Evolutionary conservation across 2,888 invertebrate species (phyloP).

Genomic region (Eristalinus sepulchralis): DNA sequence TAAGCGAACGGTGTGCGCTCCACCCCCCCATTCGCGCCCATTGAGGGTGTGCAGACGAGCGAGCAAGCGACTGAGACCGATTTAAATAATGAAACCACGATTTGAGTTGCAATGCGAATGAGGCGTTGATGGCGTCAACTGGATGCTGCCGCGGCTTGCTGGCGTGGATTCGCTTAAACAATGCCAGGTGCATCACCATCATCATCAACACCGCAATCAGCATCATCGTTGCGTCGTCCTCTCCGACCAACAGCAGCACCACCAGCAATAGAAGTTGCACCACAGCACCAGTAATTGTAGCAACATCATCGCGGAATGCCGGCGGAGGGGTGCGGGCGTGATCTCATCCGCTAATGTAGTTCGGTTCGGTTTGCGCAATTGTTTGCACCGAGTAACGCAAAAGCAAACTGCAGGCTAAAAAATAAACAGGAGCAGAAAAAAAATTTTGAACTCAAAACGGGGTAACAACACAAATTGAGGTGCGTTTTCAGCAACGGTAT

Average conservation of each 20-base stretch:
- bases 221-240: neutral
- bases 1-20: too few relatives aligned
- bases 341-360: slow-evolving; percentile 42
- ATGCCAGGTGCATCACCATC: slow-evolving; percentile 42
- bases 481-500: slow-evolving; percentile 40
- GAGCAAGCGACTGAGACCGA: slow-evolving; percentile 48
- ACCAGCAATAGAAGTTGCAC: neutral
- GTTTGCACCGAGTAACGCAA: neutral
- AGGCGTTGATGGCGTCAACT: slow-evolving; percentile 29
- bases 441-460: slow-evolving; percentile 2
- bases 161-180: slow-evolving; percentile 7
- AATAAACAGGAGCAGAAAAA: neutral
- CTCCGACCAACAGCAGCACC: neutral
- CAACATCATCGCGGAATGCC: neutral
- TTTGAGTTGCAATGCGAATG: slow-evolving; percentile 64
- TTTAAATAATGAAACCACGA: slow-evolving; percentile 67
- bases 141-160: neutral
- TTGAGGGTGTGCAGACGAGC: slow-evolving; percentile 24
- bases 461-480: slow-evolving; percentile 25
- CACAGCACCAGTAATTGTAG: neutral
- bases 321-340: slow-evolving; percentile 1
- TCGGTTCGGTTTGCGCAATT: slow-evolving; percentile 16
- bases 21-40: slow-evolving; percentile 5
- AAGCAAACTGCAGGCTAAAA: neutral
- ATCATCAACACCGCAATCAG: neutral